Base-by-base conservation (phyloP, 2,113 vertebrate genomes). In the Gallinago media region DNA sequence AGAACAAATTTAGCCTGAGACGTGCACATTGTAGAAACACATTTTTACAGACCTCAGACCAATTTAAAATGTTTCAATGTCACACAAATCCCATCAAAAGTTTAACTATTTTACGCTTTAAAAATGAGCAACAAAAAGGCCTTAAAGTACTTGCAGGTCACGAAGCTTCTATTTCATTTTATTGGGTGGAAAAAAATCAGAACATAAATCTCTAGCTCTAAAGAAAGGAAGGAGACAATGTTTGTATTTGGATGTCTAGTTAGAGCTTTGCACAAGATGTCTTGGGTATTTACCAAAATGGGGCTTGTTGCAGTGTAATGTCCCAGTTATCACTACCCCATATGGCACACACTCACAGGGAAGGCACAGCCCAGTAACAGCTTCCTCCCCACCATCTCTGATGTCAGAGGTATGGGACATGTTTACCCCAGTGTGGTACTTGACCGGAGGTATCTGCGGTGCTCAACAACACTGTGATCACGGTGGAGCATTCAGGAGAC, bases 1-100 rank as follows among this genome's bases (percentile, higher is more conserved):
- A 92, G n/a, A 87, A 31, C n/a, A 92, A 91, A 88, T 93, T 86
- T 75, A 83, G 36, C 58, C 50, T 55, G 66, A 82, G 66, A 77
- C 0, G 0, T 38, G 25, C 44, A 29, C 77, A 32, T 77, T 89
- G 52, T 61, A 74, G 52, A 80, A 93, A 92, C 22, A 80, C 38
- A 81, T 72, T 88, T 94, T 89, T 70, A 92, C 22, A 85, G 71
- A 85, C 34, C n/a, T 80, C 40, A 62, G 34, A 68, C 21, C 59
- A 85, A 61, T 47, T 89, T 63, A 32, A 89, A 88, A 83, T 68
- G 17, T 55, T 93, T 46, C 44, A 12, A 3, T 72, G 61, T 62
- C 46, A 89, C 47, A 78, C 20, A 67, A 91, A 66, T 61, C 13
- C 4, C n/a, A 34, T 14, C 11, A 75, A 83, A 80, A 63, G 1